Conservation (phyloP, 2,113 vertebrate genomes). For the Gorsachius goisagi region DNA sequence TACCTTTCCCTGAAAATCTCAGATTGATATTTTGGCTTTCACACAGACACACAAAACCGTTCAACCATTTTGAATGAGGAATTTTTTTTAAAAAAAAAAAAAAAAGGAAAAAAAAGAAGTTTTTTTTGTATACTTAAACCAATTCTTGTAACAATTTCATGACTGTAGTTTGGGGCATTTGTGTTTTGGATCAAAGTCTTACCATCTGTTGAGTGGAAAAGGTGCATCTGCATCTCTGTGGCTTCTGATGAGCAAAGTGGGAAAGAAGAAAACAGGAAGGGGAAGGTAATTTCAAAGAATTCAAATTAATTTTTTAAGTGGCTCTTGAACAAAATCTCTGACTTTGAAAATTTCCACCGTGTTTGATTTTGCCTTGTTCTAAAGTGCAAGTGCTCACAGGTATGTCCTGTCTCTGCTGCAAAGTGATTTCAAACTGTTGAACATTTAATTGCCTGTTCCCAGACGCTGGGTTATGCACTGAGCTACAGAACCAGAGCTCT, state of each 20-base stretch:
- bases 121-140: background rate
- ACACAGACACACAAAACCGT: background rate
- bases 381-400: fast-evolving
- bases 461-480: background rate
- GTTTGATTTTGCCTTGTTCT: background rate
- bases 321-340: background rate
- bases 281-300: background rate
- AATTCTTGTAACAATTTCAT: background rate
- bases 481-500: background rate
- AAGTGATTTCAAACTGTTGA: background rate
- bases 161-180: background rate
- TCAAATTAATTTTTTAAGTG: background rate
- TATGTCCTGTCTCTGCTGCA: background rate
- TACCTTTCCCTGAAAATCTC: background rate
- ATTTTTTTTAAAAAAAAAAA: background rate
- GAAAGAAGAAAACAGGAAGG: background rate
- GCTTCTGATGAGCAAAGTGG: background rate
- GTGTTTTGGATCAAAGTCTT: background rate
- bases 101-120: fast-evolving
- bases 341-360: background rate
- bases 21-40: background rate
- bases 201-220: background rate
- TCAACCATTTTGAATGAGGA: background rate
- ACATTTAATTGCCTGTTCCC: background rate
- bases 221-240: background rate